Evolutionary conservation across 2,797 vertebrate species (phyloP).

Genomic region (Lerista edwardsae): DNA sequence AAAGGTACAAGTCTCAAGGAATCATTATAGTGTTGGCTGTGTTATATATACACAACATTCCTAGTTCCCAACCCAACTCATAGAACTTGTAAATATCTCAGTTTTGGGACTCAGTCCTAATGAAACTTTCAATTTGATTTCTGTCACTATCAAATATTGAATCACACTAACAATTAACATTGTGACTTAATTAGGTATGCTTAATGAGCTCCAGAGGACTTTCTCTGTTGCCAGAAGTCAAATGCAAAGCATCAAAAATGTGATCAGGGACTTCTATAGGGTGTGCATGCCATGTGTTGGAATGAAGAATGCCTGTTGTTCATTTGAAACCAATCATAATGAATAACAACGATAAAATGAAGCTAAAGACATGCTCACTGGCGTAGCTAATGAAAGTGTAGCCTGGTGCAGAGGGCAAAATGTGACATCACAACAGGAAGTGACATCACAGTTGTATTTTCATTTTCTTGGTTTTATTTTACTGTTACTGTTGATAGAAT

Average conservation of each 20-base stretch:
- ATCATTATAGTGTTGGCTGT: conserved; percentile 6
- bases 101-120: conserved; percentile 11
- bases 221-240: neutral
- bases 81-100: conserved; percentile 14
- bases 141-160: neutral
- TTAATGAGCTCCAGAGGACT: neutral
- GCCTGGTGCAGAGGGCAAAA: too few relatives aligned
- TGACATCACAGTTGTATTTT: too few relatives aligned
- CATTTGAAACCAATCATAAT: neutral
- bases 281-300: neutral
- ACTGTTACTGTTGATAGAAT: too few relatives aligned
- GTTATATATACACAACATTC: neutral
- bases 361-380: neutral
- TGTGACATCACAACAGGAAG: too few relatives aligned
- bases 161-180: neutral
- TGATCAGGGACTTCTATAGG: neutral
- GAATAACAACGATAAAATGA: neutral
- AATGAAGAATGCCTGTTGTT: neutral
- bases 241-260: neutral
- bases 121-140: conserved; percentile 21
- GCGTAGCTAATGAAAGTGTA: too few relatives aligned
- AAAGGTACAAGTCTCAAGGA: neutral
- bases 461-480: too few relatives aligned
- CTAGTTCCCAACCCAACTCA: neutral
- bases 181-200: conserved; percentile 1